Evolutionary conservation across 2,797 vertebrate species (phyloP).

Genomic region (Esox lucius): DNA sequence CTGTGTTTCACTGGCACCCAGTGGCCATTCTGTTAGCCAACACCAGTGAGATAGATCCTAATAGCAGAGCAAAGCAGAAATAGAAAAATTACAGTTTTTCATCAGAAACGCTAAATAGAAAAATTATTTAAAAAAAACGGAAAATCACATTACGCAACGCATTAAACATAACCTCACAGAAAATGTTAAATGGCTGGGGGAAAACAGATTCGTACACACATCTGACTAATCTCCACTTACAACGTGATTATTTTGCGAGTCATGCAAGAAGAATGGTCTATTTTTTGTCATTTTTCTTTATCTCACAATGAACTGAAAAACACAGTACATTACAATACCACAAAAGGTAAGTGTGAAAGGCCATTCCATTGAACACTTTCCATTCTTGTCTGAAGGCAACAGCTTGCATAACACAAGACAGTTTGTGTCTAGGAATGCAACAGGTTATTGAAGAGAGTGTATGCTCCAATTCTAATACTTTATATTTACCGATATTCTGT

Average conservation of each 20-base stretch:
- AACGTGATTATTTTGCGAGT: conserved; percentile 73
- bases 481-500: conserved; percentile 57
- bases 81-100: conserved; percentile 12
- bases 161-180: conserved; percentile 67
- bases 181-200: conserved; percentile 45
- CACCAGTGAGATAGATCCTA: conserved; percentile 81
- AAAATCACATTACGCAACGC: conserved; percentile 51
- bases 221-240: conserved; percentile 81
- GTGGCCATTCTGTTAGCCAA: conserved; percentile 75
- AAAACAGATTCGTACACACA: conserved; percentile 80
- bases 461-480: conserved; percentile 76
- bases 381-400: conserved; percentile 55
- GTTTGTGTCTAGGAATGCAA: conserved; percentile 71
- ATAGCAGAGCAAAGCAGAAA: conserved; percentile 70
- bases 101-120: conserved; percentile 71
- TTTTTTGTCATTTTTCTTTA: conserved; percentile 60
- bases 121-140: conserved; percentile 34
- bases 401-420: conserved; percentile 76
- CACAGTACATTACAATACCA: conserved; percentile 79
- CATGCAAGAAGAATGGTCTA: conserved; percentile 85
- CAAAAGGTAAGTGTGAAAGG: conserved; percentile 86
- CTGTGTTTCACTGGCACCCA: conserved; percentile 79
- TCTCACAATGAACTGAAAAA: conserved; percentile 81
- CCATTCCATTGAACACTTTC: conserved; percentile 74
- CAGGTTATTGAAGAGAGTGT: conserved; percentile 69